Conservation (phyloP, 2,888 invertebrate genomes). For the Mesoligia furuncula region DNA sequence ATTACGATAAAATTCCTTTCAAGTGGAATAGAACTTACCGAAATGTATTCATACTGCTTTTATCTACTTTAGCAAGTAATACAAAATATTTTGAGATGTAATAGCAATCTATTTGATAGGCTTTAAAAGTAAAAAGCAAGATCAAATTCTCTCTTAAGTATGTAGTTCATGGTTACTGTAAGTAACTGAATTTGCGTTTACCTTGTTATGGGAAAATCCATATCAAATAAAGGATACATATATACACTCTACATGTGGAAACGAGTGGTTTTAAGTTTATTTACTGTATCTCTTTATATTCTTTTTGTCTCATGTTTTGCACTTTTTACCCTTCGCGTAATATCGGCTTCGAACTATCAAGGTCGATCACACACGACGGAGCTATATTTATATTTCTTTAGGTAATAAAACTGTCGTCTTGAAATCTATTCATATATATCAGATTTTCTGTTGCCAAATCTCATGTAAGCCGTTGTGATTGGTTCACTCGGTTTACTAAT, state of each 20-base stretch:
- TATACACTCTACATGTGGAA: neutral
- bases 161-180: neutral
- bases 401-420: constrained; percentile 6
- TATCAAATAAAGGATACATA: constrained; percentile 26
- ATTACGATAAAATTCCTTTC: neutral
- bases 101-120: neutral
- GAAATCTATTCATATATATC: neutral
- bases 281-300: constrained; percentile 11
- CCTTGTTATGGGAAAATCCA: neutral
- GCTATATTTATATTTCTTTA: neutral
- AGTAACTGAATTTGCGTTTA: neutral
- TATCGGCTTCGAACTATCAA: constrained; percentile 27
- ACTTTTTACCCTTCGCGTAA: constrained; percentile 9
- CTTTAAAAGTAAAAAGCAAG: neutral
- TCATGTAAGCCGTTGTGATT: neutral
- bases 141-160: neutral
- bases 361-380: neutral
- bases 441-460: neutral
- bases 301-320: neutral
- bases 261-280: constrained; percentile 9
- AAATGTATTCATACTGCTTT: neutral
- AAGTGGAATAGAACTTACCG: neutral
- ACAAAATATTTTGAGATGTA: neutral
- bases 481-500: neutral
- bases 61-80: neutral